Evolutionary conservation across 2,113 vertebrate genomes (phyloP), one percentile per base, ranked within the genome.

Genomic region (Anguilla rostrata): DNA sequence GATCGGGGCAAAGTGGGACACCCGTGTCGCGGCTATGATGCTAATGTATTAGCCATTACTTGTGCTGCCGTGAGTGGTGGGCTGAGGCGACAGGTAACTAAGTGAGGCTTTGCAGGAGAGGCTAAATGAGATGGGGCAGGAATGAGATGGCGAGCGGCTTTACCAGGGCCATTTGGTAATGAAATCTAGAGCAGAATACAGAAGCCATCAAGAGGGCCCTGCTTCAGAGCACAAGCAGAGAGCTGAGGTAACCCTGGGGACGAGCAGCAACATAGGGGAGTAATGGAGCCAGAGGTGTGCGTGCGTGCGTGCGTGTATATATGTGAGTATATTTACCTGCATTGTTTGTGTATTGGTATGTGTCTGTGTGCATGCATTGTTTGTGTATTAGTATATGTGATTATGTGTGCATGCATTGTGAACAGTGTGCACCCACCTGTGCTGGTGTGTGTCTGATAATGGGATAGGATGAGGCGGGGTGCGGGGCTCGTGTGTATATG

Each of bases 91-190:
- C 49, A 34, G 49, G 78, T 53, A 53, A 39, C 26, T 66, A 39
- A 40, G 57, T 22, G 56, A 63, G 16, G 83, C 39, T 63, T 39
- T 84, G 46, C 29, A 5, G 46, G 12, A 29, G 40, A 16, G 20
- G 16, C 56, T 66, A 15, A 84, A 84, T 84, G 22, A 87, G 87
- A 60, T 71, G 85, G 84, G 80, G 75, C 83, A 11, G 88, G 82
- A 87, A 89, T 85, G 89, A 81, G 87, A 81, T 84, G 90, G 88
- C 83, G 89, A 91, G 87, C 88, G 34, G 87, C 81, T 0, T 57
- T 26, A 81, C 91, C 91, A 91, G 92, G 86, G 78, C 41, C 18
- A 66, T 34, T 78, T 49, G 63, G 84, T 85, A 85, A 49, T 78
- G 39, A 86, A 85, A 86, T 90, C 88, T 85, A 1, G 63, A 78